Conservation (phyloP, 2,888 invertebrate genomes). For the Craniophora ligustri region DNA sequence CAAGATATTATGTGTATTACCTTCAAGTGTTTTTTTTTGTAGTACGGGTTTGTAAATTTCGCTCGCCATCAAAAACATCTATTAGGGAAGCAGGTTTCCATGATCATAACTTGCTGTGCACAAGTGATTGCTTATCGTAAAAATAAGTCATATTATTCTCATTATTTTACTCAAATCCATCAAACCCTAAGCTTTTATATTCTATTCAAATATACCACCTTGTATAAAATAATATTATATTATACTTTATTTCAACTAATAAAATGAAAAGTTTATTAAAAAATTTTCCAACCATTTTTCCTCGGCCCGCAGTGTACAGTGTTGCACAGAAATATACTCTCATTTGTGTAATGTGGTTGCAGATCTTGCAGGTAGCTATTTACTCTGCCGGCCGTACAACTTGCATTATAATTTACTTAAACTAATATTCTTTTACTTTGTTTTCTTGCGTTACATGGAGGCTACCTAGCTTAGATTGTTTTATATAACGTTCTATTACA, state of each 20-base stretch:
- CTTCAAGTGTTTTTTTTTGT: too few relatives aligned
- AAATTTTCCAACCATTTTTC: slow-evolving; percentile 11
- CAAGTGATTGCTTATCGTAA: too few relatives aligned
- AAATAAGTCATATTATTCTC: too few relatives aligned
- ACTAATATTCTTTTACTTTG: slow-evolving; percentile 27
- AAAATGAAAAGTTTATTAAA: slow-evolving; percentile 26
- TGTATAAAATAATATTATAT: neutral
- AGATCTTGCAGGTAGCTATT: slow-evolving; percentile 52
- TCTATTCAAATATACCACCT: neutral
- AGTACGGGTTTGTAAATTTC: too few relatives aligned
- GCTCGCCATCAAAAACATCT: too few relatives aligned
- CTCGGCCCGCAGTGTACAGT: slow-evolving; percentile 23
- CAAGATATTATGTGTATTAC: too few relatives aligned
- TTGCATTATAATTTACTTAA: slow-evolving; percentile 40
- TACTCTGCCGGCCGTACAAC: slow-evolving; percentile 43
- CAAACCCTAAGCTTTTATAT: neutral
- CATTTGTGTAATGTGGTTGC: slow-evolving; percentile 58
- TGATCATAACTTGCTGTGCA: too few relatives aligned
- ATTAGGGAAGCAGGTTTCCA: too few relatives aligned
- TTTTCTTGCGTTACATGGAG: slow-evolving; percentile 22
- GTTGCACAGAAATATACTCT: slow-evolving; percentile 55
- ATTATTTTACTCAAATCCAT: too few relatives aligned
- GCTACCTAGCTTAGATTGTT: slow-evolving; percentile 21
- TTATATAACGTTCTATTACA: slow-evolving; percentile 17
- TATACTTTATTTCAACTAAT: slow-evolving; percentile 5